Conservation (phyloP, 2,888 invertebrate genomes). For the Abrostola tripartita region DNA sequence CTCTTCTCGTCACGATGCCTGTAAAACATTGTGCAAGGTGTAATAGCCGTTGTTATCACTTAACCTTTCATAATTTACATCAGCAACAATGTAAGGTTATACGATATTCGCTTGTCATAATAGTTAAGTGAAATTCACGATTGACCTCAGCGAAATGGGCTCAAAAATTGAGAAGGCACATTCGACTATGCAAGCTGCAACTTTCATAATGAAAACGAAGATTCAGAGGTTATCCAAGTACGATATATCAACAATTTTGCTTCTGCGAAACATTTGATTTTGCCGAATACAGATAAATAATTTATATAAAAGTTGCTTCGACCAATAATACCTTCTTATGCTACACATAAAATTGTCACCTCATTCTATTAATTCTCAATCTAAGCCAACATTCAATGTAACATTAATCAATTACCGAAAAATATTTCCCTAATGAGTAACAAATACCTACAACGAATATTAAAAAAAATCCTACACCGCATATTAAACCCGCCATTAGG, state of each 20-base stretch:
- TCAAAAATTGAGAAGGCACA: conserved; percentile 7
- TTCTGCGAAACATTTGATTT: no score
- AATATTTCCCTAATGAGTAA: no score
- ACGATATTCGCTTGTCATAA: conserved; percentile 58
- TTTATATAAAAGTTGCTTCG: no score
- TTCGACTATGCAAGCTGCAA: neutral
- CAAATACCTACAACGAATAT: neutral
- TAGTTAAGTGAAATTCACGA: conserved; percentile 73
- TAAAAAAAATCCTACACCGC: neutral
- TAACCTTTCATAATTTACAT: conserved; percentile 66
- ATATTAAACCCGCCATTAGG: conserved; percentile 18
- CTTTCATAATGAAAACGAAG: neutral
- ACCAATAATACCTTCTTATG: no score
- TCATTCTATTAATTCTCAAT: no score
- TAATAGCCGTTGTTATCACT: conserved; percentile 57
- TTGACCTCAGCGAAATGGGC: conserved; percentile 40
- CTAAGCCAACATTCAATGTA: no score
- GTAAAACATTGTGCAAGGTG: conserved; percentile 42
- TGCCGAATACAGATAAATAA: no score
- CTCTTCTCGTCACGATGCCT: conserved; percentile 41
- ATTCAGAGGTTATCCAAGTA: neutral
- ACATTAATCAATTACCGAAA: no score
- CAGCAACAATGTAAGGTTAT: conserved; percentile 56
- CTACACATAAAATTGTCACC: no score
- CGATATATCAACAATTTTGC: neutral